Conservation (phyloP, 2,888 invertebrate genomes). For the Dioctria linearis region DNA sequence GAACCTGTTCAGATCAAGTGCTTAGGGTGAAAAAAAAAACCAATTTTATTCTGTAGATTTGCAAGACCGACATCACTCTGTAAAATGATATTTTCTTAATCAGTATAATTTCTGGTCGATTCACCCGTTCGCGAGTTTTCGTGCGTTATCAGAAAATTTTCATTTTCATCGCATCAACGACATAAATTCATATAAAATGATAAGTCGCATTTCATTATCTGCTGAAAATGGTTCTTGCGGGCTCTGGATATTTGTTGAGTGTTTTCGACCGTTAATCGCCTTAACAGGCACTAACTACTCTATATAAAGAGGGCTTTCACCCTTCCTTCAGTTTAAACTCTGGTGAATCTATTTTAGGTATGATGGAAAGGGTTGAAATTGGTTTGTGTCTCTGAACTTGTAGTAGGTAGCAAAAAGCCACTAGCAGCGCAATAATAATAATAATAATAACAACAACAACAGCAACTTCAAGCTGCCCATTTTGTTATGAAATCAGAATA, state of each 20-base stretch:
- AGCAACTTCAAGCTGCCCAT: background rate
- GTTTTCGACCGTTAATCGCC: constrained; percentile 41
- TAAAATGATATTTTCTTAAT: constrained; percentile 33
- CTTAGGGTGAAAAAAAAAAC: constrained; percentile 5
- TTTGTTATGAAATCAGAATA: background rate
- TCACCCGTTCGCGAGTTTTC: background rate
- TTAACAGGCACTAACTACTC: background rate
- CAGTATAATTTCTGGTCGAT: background rate
- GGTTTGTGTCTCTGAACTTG: background rate
- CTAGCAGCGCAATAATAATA: background rate
- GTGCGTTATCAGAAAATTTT: constrained; percentile 36
- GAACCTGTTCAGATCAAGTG: background rate
- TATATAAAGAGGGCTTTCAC: background rate
- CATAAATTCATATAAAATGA: constrained; percentile 24
- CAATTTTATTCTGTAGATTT: constrained; percentile 9
- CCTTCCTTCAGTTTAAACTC: background rate
- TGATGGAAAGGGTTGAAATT: background rate
- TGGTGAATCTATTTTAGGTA: background rate
- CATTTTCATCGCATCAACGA: constrained; percentile 15
- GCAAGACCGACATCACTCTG: background rate
- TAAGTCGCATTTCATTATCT: constrained; percentile 52
- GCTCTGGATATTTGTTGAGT: constrained; percentile 27
- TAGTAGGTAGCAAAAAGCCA: background rate
- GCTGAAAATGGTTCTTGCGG: constrained; percentile 40
- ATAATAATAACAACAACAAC: no score